Evolutionary conservation across 2,888 invertebrate species (phyloP), one percentile per base, ranked within the genome.

Genomic region (Hirtodrosophila alboralis): DNA sequence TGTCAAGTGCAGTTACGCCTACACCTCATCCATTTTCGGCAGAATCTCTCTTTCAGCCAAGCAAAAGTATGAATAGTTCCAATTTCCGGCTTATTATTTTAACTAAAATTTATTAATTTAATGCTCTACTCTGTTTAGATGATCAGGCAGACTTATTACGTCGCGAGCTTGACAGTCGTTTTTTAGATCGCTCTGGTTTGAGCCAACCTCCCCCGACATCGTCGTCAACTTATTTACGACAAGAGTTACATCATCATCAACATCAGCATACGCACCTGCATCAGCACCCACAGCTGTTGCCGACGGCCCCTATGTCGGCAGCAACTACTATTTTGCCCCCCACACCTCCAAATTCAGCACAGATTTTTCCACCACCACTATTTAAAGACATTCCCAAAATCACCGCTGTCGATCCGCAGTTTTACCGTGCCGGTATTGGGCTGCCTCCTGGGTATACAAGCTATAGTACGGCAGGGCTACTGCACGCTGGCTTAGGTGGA

Each of bases 221-320:
- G 4, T 80, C 87, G 13, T 73, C 87, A 27, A 92, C 94, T 45
- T 94, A 94, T 80, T 92, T 95, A 87, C 93, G 96, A 86, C 96
- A 96, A 44, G 97, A 96, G 92, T 95, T 96, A 93, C 97, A 96
- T 91, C 96, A 96, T 92, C 97, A 97, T 92, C 96, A 96, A 91
- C 97, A 97, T 91, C 96, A 97, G 89, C 97, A 96, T 90, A 96
- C 96, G 48, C 96, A 96, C 91, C 95, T 97, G 86, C 97, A 96
- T 92, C 96, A 96, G 88, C 96, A 96, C 90, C 94, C 95, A 71
- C 95, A 95, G 75, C 93, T 95, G 54, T 93, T 94, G 54, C 91
- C 94, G 57, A 92, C 94, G 44, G 92, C 93, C 14, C 44, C 84
- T 3, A 58, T 80, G 9, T 48, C 84, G 10, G 36, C 54, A n/a